Evolutionary conservation across 1,140 invertebrate species (phyloP), one percentile per base, ranked within the genome.

Genomic region (Pollicipes pollicipes): DNA sequence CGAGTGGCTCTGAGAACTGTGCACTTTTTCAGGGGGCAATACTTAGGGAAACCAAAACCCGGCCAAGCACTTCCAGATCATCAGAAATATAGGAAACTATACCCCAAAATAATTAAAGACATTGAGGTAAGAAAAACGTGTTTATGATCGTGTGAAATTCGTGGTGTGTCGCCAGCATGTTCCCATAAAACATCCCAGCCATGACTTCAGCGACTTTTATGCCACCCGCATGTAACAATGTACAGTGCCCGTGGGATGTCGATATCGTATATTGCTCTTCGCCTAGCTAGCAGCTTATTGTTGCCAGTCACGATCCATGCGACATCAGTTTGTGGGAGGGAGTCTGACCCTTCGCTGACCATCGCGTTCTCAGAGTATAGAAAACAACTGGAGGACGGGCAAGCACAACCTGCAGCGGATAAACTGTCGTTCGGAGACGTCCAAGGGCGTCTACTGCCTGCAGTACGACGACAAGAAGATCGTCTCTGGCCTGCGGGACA

Each of bases 401-500:
- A 85, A 90, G 72, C 95, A 98, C 78, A 95, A 93, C 77, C 83
- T 99, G 74, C 93, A 97, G 81, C 87, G 94, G 78, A 99, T 99
- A 79, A 98, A 98, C 80, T 99, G 97, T 81, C 86, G 93, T 68
- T 97, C 94, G 71, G 96, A 99, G 80, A 98, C 93, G 79, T 93
- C 91, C 70, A 97, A 97, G 84, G 96, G 96, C 68, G 97, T 99
- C 3, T 99, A 99, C 81, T 99, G 97, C 81, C 80, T 99, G 70
- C 97, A 99, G 80, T 99, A 99, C 80, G 97, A 99, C 80, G 96
- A 99, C 78, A 88, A 94, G 76, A 98, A 99, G 81, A 99, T 99
- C 75, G 95, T 99, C 2, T 98, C 95, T 70, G 97, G 97, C n/a
- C 83, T 99, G 17, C 84, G 97, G 76, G 97, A 99, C 82, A 99